phyloP scores from a whole-genome alignment of 2,113 vertebrate genomes.

The Heterotilapia buettikoferi region DNA sequence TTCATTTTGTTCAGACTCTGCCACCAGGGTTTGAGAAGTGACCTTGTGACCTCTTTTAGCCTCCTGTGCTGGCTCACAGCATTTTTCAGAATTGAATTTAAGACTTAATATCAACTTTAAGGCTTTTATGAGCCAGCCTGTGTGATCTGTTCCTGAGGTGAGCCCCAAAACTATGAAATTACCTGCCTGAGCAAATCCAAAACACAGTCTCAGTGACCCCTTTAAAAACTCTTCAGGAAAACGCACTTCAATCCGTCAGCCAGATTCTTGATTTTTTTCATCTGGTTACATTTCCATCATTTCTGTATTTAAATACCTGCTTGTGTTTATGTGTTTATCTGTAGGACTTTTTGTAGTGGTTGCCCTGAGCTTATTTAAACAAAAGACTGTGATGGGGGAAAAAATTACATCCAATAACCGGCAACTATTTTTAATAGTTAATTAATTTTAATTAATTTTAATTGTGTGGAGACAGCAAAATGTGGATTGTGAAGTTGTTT shows the following conservation, averaged over 20 bases:
- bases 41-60: background rate
- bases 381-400: accelerated
- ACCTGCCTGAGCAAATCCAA: background rate
- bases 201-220: background rate
- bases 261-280: background rate
- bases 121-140: background rate
- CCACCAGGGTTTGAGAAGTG: background rate
- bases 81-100: background rate
- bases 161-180: background rate
- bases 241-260: accelerated
- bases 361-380: background rate
- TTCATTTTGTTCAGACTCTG: background rate
- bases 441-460: background rate
- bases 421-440: background rate
- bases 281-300: background rate
- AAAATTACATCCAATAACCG: accelerated
- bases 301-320: background rate
- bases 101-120: background rate
- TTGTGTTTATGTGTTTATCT: background rate
- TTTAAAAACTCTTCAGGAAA: background rate
- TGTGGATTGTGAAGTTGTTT: background rate
- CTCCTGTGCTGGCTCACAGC: background rate
- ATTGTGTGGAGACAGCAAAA: background rate
- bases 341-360: accelerated
- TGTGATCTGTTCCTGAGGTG: background rate